These are phyloP conservation scores for Sebastes itinus DNA, from an alignment of 2,797 vertebrate genomes.

Conservation along the genomic window DNA sequence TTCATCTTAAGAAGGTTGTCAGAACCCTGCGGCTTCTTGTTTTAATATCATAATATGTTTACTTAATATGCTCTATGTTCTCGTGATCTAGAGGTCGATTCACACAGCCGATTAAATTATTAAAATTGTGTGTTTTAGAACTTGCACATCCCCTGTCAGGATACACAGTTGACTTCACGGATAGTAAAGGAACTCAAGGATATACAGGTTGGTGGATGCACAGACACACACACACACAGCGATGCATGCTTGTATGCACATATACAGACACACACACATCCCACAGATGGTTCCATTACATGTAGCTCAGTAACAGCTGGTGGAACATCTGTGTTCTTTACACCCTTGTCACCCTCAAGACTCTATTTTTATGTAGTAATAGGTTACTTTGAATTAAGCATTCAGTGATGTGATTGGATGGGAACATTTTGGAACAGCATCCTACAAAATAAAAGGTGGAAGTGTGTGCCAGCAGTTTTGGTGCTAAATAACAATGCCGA, in stretches of 20 bases:
- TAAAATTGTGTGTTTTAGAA: conserved; percentile 68
- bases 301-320: conserved; percentile 43
- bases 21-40: background rate
- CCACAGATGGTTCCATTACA: conserved; percentile 26
- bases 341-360: conserved; percentile 26
- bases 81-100: background rate
- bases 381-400: conserved; percentile 18
- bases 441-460: background rate
- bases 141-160: conserved; percentile 85
- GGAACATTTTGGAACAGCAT: background rate
- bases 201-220: conserved; percentile 83
- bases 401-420: background rate
- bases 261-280: background rate
- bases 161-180: conserved; percentile 81
- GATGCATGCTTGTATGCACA: background rate
- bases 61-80: conserved; percentile 5
- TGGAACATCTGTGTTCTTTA: conserved; percentile 29
- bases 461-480: background rate
- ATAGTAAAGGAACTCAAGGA: conserved; percentile 85
- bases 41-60: background rate
- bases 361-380: background rate
- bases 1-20: background rate
- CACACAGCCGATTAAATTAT: background rate
- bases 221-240: background rate
- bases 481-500: background rate